These are phyloP conservation scores for Callorhinus ursinus DNA, from an alignment of 2,113 vertebrate species.

Conservation along the genomic window DNA sequence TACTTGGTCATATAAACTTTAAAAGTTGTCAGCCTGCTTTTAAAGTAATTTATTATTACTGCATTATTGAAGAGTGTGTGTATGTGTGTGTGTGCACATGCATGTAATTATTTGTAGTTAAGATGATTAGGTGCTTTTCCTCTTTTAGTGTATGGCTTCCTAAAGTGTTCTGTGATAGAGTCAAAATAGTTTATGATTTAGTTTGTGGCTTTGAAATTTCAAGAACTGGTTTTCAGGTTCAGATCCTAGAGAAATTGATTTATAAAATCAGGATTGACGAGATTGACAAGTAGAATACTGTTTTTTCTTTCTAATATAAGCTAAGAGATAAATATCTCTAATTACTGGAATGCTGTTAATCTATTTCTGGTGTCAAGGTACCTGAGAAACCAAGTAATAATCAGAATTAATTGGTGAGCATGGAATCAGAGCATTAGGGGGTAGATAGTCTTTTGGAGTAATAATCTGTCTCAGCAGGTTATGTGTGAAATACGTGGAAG, in stretches of 20 bases:
- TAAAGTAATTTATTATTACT: neutral
- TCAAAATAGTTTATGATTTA: slow-evolving; percentile 1
- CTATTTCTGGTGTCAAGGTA: neutral
- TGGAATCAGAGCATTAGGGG: neutral
- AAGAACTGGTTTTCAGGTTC: neutral
- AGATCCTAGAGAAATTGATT: neutral
- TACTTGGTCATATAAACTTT: neutral
- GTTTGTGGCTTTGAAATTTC: neutral
- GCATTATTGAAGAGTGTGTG: neutral
- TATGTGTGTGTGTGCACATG: accelerated
- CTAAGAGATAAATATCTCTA: neutral
- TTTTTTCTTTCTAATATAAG: neutral
- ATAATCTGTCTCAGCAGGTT: neutral
- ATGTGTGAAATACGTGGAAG: neutral
- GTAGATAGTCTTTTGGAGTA: neutral
- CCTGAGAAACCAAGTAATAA: neutral
- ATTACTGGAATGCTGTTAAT: slow-evolving; percentile 1
- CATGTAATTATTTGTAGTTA: neutral
- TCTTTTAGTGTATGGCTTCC: neutral
- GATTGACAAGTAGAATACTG: neutral
- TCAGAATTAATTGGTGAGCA: slow-evolving; percentile 8
- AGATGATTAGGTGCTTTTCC: slow-evolving; percentile 7
- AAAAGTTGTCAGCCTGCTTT: neutral
- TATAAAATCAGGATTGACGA: neutral
- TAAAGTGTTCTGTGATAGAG: slow-evolving; percentile 16